Percentiles rank a stretch among this genome's conserved stretches.
Evolutionary conservation across 92 coral and sea anemone species (phyloP).

Genomic region (Pocillopora meandrina): DNA sequence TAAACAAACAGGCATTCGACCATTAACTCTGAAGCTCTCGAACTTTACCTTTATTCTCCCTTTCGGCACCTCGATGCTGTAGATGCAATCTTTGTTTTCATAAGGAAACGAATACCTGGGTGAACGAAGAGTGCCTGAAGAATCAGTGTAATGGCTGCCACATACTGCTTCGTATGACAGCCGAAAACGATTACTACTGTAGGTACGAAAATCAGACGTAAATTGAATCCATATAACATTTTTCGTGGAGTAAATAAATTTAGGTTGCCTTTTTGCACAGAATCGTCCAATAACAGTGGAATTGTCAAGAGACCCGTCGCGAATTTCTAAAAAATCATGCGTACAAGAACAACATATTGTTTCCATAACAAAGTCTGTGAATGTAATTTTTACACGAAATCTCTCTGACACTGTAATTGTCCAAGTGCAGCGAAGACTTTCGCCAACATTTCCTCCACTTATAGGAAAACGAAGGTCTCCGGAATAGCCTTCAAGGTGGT

Average conservation of each 20-base stretch:
- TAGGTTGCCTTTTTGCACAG: conserved; percentile 84
- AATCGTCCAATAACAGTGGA: conserved; percentile 90
- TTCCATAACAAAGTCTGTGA: conserved; percentile 79
- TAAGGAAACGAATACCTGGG: conserved; percentile 69
- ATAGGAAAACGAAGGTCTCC: conserved; percentile 73
- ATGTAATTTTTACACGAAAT: conserved; percentile 74
- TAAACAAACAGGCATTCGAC: conserved; percentile 73
- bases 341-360: conserved; percentile 91
- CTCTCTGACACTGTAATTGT: conserved; percentile 66
- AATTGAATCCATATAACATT: conserved; percentile 77
- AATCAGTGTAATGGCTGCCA: conserved; percentile 71
- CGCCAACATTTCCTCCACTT: conserved; percentile 58
- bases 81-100: conserved; percentile 74
- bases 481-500: conserved; percentile 30
- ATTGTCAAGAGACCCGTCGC: conserved; percentile 76
- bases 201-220: conserved; percentile 74
- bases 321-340: conserved; percentile 87
- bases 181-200: conserved; percentile 66
- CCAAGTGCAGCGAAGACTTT: conserved; percentile 69
- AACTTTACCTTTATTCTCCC: conserved; percentile 87
- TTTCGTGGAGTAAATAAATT: conserved; percentile 74
- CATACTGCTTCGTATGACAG: conserved; percentile 82
- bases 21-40: conserved; percentile 72
- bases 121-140: conserved; percentile 71
- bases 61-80: conserved; percentile 82